phyloP scores from a whole-genome alignment of 1,140 invertebrate genomes.

The Probaryconus sp. region DNA sequence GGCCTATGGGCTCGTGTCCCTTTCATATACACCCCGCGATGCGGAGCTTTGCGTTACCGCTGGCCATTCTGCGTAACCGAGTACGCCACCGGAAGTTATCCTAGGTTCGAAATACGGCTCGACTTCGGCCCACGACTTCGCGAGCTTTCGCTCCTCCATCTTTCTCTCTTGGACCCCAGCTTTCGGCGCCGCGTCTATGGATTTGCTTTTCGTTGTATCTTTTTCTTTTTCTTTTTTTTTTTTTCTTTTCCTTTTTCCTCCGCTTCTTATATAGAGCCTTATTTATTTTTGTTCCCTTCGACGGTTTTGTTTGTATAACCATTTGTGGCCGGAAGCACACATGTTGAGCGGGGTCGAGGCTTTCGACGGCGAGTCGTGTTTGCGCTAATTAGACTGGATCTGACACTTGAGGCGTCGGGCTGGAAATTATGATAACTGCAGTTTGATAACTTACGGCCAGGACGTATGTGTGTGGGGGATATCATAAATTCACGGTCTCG shows the following conservation, averaged over 20 bases:
- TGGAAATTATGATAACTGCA: conserved; percentile 25
- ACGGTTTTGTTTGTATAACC: no score
- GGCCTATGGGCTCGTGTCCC: conserved; percentile 65
- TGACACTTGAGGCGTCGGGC: conserved; percentile 2
- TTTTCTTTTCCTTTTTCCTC: no score
- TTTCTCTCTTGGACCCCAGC: no score
- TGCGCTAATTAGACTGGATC: neutral
- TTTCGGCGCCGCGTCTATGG: no score
- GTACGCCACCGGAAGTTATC: conserved; percentile 14
- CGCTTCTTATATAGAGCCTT: no score
- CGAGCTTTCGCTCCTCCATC: neutral
- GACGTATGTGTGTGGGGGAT: conserved; percentile 2
- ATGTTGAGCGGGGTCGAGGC: neutral
- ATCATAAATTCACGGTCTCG: no score
- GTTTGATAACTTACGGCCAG: conserved; percentile 15
- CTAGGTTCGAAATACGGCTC: conserved; percentile 2
- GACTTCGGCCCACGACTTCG: neutral
- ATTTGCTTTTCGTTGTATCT: no score
- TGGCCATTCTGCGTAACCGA: conserved; percentile 1
- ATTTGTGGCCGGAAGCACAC: no score
- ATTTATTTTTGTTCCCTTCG: no score
- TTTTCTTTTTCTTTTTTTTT: no score
- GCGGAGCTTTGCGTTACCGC: conserved; percentile 29
- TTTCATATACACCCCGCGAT: conserved; percentile 40
- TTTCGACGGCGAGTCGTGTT: neutral